A percentile compares a stretch with the other conserved stretches of the same genome.
phyloP scores from a whole-genome alignment of 2,888 invertebrate genomes.

The Slavum lentiscoides region DNA sequence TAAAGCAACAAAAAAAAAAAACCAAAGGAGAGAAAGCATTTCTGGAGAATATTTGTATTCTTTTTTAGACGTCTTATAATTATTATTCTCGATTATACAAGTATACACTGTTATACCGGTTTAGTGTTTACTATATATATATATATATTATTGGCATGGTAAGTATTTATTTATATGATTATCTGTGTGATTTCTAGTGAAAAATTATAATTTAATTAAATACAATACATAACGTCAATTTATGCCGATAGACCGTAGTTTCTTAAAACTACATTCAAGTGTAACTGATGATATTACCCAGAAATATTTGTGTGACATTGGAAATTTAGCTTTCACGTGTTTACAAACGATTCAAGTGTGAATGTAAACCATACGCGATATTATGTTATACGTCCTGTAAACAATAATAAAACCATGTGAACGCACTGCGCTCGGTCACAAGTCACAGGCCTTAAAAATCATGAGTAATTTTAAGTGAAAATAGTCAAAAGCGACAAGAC shows the following conservation, averaged over 20 bases:
- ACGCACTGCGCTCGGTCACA: too few species aligned
- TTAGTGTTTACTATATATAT: too few species aligned
- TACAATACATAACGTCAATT: background rate
- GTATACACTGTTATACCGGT: too few species aligned
- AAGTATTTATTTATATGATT: background rate
- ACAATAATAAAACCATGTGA: too few species aligned
- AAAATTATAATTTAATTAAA: background rate
- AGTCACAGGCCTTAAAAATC: too few species aligned
- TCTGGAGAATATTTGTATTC: background rate
- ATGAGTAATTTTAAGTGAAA: constrained; percentile 14
- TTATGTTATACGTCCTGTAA: too few species aligned
- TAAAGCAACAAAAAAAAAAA: background rate
- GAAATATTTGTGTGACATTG: background rate
- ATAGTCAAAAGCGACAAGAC: background rate
- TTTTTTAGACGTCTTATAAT: background rate
- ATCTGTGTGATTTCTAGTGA: background rate
- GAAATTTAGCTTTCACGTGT: constrained; percentile 28
- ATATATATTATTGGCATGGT: too few species aligned
- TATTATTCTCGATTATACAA: background rate
- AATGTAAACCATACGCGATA: background rate
- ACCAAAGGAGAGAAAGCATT: constrained; percentile 1
- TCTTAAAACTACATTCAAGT: background rate
- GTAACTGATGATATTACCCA: background rate
- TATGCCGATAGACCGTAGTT: background rate
- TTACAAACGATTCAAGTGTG: constrained; percentile 7